Evolutionary conservation across 2,797 vertebrate species (phyloP).

Genomic region (Sciaenops ocellatus): DNA sequence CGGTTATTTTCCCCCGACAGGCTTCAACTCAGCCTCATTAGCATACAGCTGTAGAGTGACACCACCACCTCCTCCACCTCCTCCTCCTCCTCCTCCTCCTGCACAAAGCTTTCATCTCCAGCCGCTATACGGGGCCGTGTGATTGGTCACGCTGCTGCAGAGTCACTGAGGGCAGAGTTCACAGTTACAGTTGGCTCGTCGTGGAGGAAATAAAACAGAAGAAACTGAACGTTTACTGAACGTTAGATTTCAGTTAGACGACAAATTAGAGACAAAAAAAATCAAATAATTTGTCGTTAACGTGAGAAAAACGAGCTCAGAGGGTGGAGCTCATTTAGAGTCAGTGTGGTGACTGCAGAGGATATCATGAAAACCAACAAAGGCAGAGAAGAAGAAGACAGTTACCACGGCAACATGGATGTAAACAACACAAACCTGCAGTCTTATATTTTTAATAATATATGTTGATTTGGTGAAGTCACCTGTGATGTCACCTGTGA

Average conservation of each 20-base stretch:
- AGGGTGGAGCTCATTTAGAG: background rate
- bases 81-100: conserved; percentile 8
- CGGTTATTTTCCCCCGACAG: conserved; percentile 85
- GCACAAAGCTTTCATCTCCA: conserved; percentile 65
- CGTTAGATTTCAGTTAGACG: background rate
- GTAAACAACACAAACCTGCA: background rate
- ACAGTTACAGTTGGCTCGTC: conserved; percentile 61
- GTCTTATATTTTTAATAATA: too few species aligned
- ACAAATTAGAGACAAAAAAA: background rate
- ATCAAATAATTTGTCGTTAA: background rate
- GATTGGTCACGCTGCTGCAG: conserved; percentile 73
- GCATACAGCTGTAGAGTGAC: conserved; percentile 91
- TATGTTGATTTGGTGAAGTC: too few species aligned
- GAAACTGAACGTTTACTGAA: background rate
- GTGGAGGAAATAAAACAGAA: background rate
- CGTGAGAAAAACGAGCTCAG: background rate
- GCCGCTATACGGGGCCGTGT: conserved; percentile 35
- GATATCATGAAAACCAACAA: too few species aligned
- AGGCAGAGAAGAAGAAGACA: background rate
- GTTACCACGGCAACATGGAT: background rate
- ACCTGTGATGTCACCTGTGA: too few species aligned
- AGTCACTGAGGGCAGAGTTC: conserved; percentile 50
- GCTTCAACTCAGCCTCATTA: conserved; percentile 88
- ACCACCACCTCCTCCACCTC: conserved; percentile 12
- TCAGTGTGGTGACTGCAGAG: too few species aligned